Conservation (phyloP, 2,113 vertebrate species). For the Erythrolamprus reginae region DNA sequence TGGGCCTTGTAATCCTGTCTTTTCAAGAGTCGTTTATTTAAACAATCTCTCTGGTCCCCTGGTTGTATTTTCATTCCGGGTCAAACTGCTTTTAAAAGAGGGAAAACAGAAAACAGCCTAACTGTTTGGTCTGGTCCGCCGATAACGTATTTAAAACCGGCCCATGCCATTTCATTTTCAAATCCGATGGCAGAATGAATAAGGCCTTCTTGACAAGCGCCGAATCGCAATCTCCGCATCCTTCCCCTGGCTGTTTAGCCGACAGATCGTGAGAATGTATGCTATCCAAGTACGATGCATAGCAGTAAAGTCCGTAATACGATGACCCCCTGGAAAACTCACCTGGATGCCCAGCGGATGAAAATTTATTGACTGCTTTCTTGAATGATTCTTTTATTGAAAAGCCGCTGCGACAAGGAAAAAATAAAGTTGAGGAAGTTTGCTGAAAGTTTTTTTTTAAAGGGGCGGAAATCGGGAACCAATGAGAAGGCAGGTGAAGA, state of each 20-base stretch:
- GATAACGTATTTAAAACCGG: not conserved
- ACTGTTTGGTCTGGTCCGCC: too few species aligned
- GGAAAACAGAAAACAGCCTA: not conserved
- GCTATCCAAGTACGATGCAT: not conserved
- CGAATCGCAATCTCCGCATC: not conserved
- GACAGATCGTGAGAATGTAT: not conserved
- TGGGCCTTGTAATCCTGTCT: not conserved
- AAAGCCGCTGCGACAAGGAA: not conserved
- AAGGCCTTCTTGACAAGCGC: not conserved
- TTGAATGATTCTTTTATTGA: too few species aligned
- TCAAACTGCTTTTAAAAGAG: not conserved
- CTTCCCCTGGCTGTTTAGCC: not conserved
- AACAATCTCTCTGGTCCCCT: not conserved
- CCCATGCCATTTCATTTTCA: not conserved
- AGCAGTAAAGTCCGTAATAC: not conserved
- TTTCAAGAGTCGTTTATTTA: not conserved
- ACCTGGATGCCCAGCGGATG: not conserved
- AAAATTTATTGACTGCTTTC: not conserved
- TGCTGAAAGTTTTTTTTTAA: not conserved
- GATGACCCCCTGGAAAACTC: not conserved
- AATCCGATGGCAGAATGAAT: not conserved
- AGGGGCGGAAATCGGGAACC: not conserved
- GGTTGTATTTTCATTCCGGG: not conserved
- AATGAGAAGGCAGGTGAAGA: not conserved
- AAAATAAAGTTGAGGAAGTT: not conserved